These are phyloP conservation scores for Tromatobia lineatoria DNA, from an alignment of 2,888 invertebrate species.

Conservation along the genomic window DNA sequence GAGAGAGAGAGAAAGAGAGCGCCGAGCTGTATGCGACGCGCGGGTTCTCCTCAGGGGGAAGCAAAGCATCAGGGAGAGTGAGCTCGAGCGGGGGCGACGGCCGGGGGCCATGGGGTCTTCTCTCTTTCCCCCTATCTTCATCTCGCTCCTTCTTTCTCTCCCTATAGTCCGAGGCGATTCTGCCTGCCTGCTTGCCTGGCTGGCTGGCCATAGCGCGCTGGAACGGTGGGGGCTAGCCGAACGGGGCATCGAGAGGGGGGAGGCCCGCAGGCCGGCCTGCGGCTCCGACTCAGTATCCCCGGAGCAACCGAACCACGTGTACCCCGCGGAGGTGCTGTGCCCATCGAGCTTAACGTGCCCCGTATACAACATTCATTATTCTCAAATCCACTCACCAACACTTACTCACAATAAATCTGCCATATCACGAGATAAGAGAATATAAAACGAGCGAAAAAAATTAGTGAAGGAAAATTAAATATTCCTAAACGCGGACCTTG, in stretches of 20 bases:
- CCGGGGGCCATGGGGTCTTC: constrained; percentile 53
- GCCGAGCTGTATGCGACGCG: constrained; percentile 12
- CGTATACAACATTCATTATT: neutral
- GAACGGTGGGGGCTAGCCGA: constrained; percentile 38
- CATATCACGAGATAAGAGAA: neutral
- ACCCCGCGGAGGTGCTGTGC: constrained; percentile 82
- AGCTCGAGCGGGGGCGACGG: constrained; percentile 52
- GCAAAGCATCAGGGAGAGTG: constrained; percentile 51
- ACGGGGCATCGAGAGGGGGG: constrained; percentile 75
- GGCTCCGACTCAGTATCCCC: constrained; percentile 85
- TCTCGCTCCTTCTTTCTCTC: constrained; percentile 53
- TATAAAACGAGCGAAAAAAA: neutral
- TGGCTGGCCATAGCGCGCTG: constrained; percentile 24
- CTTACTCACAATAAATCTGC: neutral
- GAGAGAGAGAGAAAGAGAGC: constrained; percentile 57
- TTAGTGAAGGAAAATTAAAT: neutral
- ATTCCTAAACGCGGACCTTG: neutral
- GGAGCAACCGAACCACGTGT: constrained; percentile 86
- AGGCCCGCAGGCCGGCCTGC: constrained; percentile 85
- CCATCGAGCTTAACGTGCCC: constrained; percentile 54
- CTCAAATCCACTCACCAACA: neutral
- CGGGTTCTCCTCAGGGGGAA: constrained; percentile 44
- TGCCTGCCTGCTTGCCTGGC: constrained; percentile 14
- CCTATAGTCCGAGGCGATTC: constrained; percentile 59
- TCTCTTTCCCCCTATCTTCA: constrained; percentile 25